phyloP scores from a whole-genome alignment of 2,113 vertebrate species.

The Semnopithecus entellus region DNA sequence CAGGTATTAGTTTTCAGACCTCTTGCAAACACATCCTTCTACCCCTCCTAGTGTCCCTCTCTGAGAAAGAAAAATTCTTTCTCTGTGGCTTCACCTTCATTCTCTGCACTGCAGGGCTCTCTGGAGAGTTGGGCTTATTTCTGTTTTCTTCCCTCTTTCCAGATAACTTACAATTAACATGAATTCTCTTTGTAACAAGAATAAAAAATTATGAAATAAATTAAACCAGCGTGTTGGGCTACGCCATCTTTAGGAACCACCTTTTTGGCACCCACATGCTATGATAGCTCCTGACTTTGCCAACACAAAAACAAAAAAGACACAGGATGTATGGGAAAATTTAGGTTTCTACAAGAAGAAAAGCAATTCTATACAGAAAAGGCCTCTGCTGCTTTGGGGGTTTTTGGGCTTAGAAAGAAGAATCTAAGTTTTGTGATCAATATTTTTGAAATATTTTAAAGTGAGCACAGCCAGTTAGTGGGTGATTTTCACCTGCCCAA shows the following conservation, averaged over 20 bases:
- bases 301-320: not conserved
- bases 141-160: not conserved
- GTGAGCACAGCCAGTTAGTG: not conserved
- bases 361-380: not conserved
- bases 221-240: not conserved
- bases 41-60: fast-evolving
- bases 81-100: not conserved
- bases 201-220: not conserved
- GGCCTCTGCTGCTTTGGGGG: not conserved
- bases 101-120: not conserved
- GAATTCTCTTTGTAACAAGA: not conserved
- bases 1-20: not conserved
- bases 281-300: not conserved
- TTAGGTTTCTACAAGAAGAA: not conserved
- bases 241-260: not conserved
- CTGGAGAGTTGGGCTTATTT: not conserved
- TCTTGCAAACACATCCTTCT: not conserved
- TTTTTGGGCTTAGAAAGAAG: not conserved
- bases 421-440: not conserved
- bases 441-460: not conserved
- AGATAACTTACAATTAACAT: not conserved
- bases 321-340: fast-evolving
- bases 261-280: not conserved
- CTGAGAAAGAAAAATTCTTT: not conserved
- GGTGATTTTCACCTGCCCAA: not conserved